Evolutionary conservation across 2,797 vertebrate genomes (phyloP), one percentile per base, ranked within the genome.

Genomic region (Caiman crocodilus): DNA sequence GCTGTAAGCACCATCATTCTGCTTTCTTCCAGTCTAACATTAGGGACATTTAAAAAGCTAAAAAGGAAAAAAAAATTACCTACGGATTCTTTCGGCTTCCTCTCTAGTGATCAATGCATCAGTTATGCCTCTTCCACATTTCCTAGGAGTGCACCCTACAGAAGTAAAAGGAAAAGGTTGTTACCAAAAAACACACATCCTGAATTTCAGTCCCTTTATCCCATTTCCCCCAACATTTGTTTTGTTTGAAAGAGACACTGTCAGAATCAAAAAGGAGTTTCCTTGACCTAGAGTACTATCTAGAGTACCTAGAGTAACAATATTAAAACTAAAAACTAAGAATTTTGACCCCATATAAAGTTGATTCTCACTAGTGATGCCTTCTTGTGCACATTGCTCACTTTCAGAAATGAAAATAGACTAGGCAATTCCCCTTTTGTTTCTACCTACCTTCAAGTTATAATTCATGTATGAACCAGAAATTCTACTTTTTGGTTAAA

Each of bases 141-240:
- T 99, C 86, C 98, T 98, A 82, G 99, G 99, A 32, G 99, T 99
- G 96, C 99, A 99, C 75, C 99, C 99, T 99, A 95, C 60, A 95
- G 90, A 87, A 87, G 14, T 76, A 35, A 87, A 15, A 58, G 2
- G 8, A 84, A 67, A 3, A 61, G 11, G 35, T 12, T 2, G 7
- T 76, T 83, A 50, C 74, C 55, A 84, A 79, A 61, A 25, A n/a
- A 56, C 26, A 9, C 56, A 82, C 71, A 32, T 20, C 85, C 1
- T 15, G 76, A 78, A 9, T 28, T 16, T 58, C 20, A 59, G 2
- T 25, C 57, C 11, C 59, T 9, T 42, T 32, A 5, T 6, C 76
- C 42, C 58, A 28, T 59, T 65, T 57, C 6, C 30, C 61, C 30
- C 61, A 84, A 2, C 2, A 25, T 67, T 57, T 73, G 32, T 10